Conservation (phyloP, 53 echinoderm and acorn worm species). For the Paracentrotus lividus region DNA sequence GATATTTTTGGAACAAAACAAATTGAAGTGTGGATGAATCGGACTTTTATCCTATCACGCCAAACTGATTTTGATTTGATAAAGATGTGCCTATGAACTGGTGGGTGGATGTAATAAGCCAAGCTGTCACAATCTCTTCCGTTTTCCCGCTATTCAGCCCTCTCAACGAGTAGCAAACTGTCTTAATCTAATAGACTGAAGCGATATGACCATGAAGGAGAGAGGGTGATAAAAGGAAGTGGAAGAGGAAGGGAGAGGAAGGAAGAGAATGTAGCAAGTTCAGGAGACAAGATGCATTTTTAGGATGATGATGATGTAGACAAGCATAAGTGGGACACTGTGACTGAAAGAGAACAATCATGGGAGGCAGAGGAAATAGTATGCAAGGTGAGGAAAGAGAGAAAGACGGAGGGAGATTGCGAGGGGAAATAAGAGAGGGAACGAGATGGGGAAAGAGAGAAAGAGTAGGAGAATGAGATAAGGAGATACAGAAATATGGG, state of each 20-base stretch:
- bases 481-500: background rate
- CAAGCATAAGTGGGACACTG: background rate
- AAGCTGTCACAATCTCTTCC: conserved; percentile 62
- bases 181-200: conserved; percentile 51
- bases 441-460: background rate
- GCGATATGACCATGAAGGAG: conserved; percentile 42
- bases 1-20: conserved; percentile 34
- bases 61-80: conserved; percentile 68
- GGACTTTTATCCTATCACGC: conserved; percentile 57
- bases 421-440: background rate
- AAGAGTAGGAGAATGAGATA: background rate
- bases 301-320: conserved; percentile 7
- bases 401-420: background rate
- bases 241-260: background rate
- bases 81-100: conserved; percentile 55
- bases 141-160: conserved; percentile 35
- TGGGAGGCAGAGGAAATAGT: background rate
- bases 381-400: background rate
- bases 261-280: background rate
- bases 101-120: conserved; percentile 52
- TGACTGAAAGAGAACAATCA: background rate
- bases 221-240: background rate
- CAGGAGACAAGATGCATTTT: background rate
- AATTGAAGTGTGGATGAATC: conserved; percentile 31
- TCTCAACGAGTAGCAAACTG: conserved; percentile 51